Evolutionary conservation across 2,113 vertebrate species (phyloP).

Genomic region (Boulengeromyrus knoepffleri): DNA sequence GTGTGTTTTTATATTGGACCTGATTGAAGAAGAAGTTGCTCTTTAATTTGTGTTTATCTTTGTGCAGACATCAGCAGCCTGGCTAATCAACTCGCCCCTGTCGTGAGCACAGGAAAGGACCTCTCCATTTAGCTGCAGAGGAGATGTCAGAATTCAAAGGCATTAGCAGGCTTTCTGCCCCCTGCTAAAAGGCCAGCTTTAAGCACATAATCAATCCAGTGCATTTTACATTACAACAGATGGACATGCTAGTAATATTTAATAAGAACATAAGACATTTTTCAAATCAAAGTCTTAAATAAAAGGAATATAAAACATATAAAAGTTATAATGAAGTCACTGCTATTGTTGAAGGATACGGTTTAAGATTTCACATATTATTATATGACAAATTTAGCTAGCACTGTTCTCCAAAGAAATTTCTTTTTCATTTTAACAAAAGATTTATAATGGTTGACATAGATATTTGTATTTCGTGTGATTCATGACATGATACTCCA

Average conservation of each 20-base stretch:
- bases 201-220: not conserved
- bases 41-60: not conserved
- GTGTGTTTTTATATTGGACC: not conserved
- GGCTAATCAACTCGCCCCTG: constrained; percentile 15
- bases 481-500: not conserved
- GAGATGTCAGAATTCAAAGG: constrained; percentile 3
- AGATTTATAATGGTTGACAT: not conserved
- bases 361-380: not conserved
- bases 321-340: not conserved
- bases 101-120: constrained; percentile 10
- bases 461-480: not conserved
- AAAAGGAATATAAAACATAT: not conserved
- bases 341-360: not conserved
- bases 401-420: not conserved
- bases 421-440: not conserved
- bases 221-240: not conserved
- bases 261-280: not conserved
- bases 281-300: not conserved
- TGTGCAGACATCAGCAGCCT: constrained; percentile 20
- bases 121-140: constrained; percentile 20
- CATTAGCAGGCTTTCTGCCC: constrained; percentile 1
- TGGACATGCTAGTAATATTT: not conserved
- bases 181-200: not conserved
- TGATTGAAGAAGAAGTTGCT: not conserved
- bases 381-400: not conserved